Evolutionary conservation across 2,113 vertebrate genomes (phyloP).

Genomic region (Pterocles gutturalis): DNA sequence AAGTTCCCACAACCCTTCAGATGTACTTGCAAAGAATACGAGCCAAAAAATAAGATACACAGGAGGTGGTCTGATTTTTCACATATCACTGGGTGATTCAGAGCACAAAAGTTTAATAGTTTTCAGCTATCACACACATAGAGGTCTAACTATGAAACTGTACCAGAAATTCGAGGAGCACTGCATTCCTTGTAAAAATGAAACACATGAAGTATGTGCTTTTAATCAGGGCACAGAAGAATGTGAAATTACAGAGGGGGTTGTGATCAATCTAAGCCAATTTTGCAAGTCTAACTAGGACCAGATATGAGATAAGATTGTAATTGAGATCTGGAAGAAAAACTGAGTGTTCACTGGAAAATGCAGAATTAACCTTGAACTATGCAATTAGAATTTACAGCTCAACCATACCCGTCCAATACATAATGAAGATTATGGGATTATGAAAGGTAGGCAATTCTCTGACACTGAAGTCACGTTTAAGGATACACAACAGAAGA

Average conservation of each 20-base stretch:
- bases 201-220: slow-evolving; percentile 65
- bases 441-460: background rate
- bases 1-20: background rate
- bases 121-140: slow-evolving; percentile 32
- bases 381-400: slow-evolving; percentile 3
- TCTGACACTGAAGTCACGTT: background rate
- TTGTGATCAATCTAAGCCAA: slow-evolving; percentile 49
- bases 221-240: slow-evolving; percentile 59
- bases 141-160: background rate
- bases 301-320: slow-evolving; percentile 50
- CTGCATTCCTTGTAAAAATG: slow-evolving; percentile 57
- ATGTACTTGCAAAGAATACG: background rate
- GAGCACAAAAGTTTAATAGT: slow-evolving; percentile 29
- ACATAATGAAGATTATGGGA: background rate
- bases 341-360: background rate
- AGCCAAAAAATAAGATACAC: background rate
- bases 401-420: background rate
- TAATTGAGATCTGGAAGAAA: slow-evolving; percentile 9
- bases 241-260: slow-evolving; percentile 36
- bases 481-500: background rate
- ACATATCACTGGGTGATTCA: background rate
- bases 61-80: slow-evolving; percentile 15
- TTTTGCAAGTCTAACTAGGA: slow-evolving; percentile 50
- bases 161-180: slow-evolving; percentile 38
- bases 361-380: background rate